Percentiles rank a stretch among this genome's conserved stretches.
These are phyloP conservation scores for Sycobia sp. DNA, from an alignment of 1,140 invertebrate genomes.

Conservation along the genomic window DNA sequence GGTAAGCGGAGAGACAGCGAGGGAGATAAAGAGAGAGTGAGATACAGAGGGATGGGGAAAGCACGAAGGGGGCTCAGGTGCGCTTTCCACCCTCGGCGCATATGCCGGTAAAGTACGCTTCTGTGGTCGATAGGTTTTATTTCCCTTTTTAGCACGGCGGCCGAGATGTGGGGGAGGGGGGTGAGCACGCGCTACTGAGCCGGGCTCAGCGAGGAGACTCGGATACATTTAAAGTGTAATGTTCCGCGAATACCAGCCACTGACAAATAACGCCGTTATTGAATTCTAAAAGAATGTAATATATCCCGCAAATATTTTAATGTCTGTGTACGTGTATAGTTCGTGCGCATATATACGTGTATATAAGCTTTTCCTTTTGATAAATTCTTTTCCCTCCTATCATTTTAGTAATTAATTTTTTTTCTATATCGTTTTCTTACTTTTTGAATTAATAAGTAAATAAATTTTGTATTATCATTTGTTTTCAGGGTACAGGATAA, in stretches of 20 bases:
- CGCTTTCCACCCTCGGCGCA: slow-evolving; percentile 13
- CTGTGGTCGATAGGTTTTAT: slow-evolving; percentile 11
- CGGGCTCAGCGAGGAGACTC: not conserved
- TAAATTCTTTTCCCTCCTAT: too few relatives aligned
- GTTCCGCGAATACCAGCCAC: not conserved
- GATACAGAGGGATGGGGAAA: too few relatives aligned
- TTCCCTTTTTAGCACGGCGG: not conserved
- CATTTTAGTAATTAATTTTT: too few relatives aligned
- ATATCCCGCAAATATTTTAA: slow-evolving; percentile 5
- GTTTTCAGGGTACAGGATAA: too few relatives aligned
- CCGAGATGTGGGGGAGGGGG: too few relatives aligned
- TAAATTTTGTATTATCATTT: too few relatives aligned
- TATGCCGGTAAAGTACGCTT: slow-evolving; percentile 11
- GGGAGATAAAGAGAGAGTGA: not conserved
- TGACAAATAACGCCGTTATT: slow-evolving; percentile 25
- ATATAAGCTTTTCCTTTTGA: too few relatives aligned
- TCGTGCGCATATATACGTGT: too few relatives aligned
- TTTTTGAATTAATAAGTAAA: too few relatives aligned
- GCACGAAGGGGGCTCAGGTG: slow-evolving; percentile 10
- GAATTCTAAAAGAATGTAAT: slow-evolving; percentile 23
- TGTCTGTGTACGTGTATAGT: too few relatives aligned
- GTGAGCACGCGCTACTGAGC: too few relatives aligned
- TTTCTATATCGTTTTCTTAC: too few relatives aligned
- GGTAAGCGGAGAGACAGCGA: not conserved
- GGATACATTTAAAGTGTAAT: slow-evolving; percentile 15